These are phyloP conservation scores for Centropyge bicolor DNA, from an alignment of 2,797 vertebrate genomes.

Conservation along the genomic window DNA sequence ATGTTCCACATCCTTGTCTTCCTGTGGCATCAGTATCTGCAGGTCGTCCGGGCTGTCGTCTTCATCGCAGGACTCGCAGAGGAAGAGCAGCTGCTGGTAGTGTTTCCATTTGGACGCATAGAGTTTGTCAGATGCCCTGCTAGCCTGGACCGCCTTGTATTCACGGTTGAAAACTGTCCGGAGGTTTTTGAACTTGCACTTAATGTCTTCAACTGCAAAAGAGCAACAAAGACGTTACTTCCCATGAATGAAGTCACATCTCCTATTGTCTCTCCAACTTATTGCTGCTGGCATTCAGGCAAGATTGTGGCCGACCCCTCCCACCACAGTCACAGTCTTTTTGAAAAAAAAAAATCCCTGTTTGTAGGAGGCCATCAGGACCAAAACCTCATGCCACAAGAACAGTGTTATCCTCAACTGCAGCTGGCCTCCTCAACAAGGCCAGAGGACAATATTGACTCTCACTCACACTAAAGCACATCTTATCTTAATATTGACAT, in stretches of 20 bases:
- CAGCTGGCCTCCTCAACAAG: too few species aligned
- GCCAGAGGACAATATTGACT: too few species aligned
- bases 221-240: background rate
- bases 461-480: too few species aligned
- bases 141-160: slow-evolving; percentile 52
- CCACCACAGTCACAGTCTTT: too few species aligned
- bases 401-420: too few species aligned
- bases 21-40: slow-evolving; percentile 16
- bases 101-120: slow-evolving; percentile 76
- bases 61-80: slow-evolving; percentile 66
- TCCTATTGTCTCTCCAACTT: background rate
- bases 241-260: background rate
- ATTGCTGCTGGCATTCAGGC: too few species aligned
- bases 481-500: too few species aligned
- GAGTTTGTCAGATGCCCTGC: slow-evolving; percentile 42
- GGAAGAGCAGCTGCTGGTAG: slow-evolving; percentile 75
- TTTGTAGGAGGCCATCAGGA: too few species aligned
- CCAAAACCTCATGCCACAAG: too few species aligned
- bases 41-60: slow-evolving; percentile 46
- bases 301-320: too few species aligned
- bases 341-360: too few species aligned
- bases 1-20: slow-evolving; percentile 35
- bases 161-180: slow-evolving; percentile 75
- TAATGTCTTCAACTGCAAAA: slow-evolving; percentile 72
- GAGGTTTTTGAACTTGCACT: slow-evolving; percentile 78